A percentile compares a stretch with the other conserved stretches of the same genome.
These are phyloP conservation scores for Cephus cinctus DNA, from an alignment of 1,140 invertebrate genomes.

Conservation along the genomic window DNA sequence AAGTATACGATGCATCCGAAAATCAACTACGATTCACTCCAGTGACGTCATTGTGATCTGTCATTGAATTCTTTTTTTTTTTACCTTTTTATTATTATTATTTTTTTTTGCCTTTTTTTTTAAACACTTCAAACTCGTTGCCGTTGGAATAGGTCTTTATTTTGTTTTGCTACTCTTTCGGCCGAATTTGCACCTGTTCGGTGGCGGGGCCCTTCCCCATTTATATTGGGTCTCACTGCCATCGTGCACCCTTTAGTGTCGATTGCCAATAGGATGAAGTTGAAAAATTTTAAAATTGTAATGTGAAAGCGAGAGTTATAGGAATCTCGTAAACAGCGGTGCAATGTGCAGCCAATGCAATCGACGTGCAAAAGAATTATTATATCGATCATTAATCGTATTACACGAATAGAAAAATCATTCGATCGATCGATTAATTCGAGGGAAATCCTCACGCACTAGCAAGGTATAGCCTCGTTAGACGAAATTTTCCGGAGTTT, in stretches of 20 bases:
- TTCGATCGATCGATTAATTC: not conserved
- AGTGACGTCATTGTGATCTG: too few species aligned
- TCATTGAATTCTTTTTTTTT: too few species aligned
- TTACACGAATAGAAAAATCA: constrained; percentile 2
- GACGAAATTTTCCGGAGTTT: too few species aligned
- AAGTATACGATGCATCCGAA: too few species aligned
- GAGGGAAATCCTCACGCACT: too few species aligned
- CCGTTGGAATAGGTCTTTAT: constrained; percentile 14
- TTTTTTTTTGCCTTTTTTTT: not conserved
- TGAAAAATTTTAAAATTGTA: too few species aligned
- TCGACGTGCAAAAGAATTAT: constrained; percentile 26
- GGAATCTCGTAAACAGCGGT: too few species aligned
- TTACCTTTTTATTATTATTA: not conserved
- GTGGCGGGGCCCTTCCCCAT: not conserved
- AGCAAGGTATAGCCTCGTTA: too few species aligned
- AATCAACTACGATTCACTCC: too few species aligned
- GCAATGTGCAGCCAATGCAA: constrained; percentile 49
- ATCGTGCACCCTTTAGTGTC: not conserved
- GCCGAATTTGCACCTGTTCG: not conserved
- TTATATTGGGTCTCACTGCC: not conserved
- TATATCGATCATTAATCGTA: constrained; percentile 2
- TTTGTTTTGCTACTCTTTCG: constrained; percentile 4
- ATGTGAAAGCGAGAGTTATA: too few species aligned
- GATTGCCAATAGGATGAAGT: too few species aligned
- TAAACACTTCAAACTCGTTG: not conserved